These are phyloP conservation scores for Cancer borealis DNA, from an alignment of 2,888 invertebrate species.

Conservation along the genomic window DNA sequence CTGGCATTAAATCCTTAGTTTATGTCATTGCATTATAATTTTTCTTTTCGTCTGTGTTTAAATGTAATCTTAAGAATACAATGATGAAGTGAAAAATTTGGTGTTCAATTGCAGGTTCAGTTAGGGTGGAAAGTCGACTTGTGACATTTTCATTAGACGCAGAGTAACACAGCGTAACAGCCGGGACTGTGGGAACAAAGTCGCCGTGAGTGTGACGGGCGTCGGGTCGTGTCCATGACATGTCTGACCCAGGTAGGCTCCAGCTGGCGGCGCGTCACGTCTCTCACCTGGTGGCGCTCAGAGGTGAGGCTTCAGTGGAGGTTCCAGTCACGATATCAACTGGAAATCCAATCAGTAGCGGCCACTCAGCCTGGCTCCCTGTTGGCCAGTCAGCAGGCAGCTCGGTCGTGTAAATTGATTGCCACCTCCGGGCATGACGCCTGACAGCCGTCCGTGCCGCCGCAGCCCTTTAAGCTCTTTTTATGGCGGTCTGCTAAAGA, in stretches of 20 bases:
- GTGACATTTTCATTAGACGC: background rate
- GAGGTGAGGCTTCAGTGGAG: background rate
- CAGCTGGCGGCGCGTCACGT: background rate
- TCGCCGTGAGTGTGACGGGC: slow-evolving; percentile 33
- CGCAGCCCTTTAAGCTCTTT: background rate
- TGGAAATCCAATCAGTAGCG: background rate
- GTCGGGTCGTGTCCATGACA: background rate
- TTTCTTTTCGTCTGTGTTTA: background rate
- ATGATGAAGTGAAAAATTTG: background rate
- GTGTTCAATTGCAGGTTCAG: background rate
- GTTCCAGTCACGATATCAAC: background rate
- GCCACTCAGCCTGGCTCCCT: background rate
- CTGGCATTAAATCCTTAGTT: background rate
- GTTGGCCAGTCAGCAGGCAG: background rate
- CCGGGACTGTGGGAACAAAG: background rate
- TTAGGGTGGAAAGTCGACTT: slow-evolving; percentile 7
- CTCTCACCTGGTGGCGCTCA: background rate
- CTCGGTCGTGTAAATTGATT: slow-evolving; percentile 1
- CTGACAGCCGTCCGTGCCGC: background rate
- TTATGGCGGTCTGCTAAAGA: background rate
- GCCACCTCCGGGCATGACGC: background rate
- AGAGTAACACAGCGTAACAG: background rate
- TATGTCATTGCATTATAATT: background rate
- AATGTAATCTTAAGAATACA: background rate
- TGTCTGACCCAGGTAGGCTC: background rate